Conservation (phyloP, 2,888 invertebrate species). For the Phortica okadai region DNA sequence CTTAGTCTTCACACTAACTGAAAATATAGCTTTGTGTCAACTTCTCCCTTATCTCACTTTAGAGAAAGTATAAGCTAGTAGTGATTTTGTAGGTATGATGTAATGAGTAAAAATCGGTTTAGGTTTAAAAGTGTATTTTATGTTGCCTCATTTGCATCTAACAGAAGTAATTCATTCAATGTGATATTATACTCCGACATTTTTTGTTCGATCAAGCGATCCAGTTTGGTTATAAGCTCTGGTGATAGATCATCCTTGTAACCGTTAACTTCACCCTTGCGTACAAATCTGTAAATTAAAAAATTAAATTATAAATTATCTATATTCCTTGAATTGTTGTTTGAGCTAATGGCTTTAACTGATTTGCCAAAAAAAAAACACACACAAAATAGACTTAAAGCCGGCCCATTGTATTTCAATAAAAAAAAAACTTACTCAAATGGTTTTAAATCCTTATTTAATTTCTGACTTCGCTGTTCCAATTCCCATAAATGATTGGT, state of each 20-base stretch:
- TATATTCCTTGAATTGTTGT: too few species aligned
- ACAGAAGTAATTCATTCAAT: slow-evolving; percentile 51
- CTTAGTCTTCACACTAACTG: too few species aligned
- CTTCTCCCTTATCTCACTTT: too few species aligned
- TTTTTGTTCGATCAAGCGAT: slow-evolving; percentile 35
- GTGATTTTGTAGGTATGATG: too few species aligned
- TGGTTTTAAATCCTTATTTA: background rate
- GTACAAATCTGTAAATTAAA: slow-evolving; percentile 51
- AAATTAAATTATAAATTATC: too few species aligned
- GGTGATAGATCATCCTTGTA: slow-evolving; percentile 55
- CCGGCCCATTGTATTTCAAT: too few species aligned
- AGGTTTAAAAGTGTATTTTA: too few species aligned
- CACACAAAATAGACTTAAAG: background rate
- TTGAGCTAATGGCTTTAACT: too few species aligned
- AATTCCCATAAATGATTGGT: slow-evolving; percentile 62
- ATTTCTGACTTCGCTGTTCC: slow-evolving; percentile 28
- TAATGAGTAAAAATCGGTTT: too few species aligned
- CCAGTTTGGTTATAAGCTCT: slow-evolving; percentile 48
- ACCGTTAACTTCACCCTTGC: slow-evolving; percentile 55
- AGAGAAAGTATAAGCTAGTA: too few species aligned
- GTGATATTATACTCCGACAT: slow-evolving; percentile 41
- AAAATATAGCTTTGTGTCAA: too few species aligned
- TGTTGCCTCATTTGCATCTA: background rate
- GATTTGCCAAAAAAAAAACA: background rate
- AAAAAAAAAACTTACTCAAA: slow-evolving; percentile 42